These are phyloP conservation scores for Ashinkailepas kermadecensis DNA, from an alignment of 2,888 invertebrate species.

Conservation along the genomic window DNA sequence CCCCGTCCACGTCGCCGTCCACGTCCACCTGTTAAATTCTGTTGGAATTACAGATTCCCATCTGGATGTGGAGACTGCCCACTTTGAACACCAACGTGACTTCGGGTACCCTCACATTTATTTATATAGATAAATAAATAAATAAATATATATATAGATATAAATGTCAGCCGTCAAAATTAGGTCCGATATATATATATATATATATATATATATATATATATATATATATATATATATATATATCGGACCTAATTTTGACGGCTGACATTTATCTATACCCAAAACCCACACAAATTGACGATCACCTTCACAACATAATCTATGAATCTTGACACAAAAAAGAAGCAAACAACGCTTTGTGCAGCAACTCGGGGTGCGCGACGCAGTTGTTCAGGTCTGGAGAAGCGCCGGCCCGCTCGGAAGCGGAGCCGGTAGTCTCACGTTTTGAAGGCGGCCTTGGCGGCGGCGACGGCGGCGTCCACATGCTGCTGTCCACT, in stretches of 20 bases:
- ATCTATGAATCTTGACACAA: no score
- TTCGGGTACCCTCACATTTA: neutral
- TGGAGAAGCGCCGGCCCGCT: neutral
- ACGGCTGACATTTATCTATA: neutral
- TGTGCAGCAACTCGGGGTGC: neutral
- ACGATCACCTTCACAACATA: neutral
- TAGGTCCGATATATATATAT: neutral
- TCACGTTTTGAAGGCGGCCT: slow-evolving; percentile 44
- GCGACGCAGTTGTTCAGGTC: neutral
- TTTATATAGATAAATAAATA: no score
- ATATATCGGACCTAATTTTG: no score
- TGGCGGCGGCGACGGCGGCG: slow-evolving; percentile 44
- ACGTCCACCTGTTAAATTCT: no score
- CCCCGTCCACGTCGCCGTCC: no score
- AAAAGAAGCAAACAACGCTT: neutral
- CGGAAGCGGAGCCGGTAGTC: neutral
- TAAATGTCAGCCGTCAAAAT: no score
- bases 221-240: neutral
- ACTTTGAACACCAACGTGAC: no score
- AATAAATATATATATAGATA: no score
- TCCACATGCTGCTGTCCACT: slow-evolving; percentile 36
- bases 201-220: neutral
- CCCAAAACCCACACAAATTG: neutral
- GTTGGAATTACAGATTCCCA: no score
- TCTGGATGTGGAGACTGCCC: no score